Percentiles rank a stretch among this genome's conserved stretches.
These are phyloP conservation scores for Sepiola atlantica DNA, from an alignment of 2,888 invertebrate genomes.

Conservation along the genomic window DNA sequence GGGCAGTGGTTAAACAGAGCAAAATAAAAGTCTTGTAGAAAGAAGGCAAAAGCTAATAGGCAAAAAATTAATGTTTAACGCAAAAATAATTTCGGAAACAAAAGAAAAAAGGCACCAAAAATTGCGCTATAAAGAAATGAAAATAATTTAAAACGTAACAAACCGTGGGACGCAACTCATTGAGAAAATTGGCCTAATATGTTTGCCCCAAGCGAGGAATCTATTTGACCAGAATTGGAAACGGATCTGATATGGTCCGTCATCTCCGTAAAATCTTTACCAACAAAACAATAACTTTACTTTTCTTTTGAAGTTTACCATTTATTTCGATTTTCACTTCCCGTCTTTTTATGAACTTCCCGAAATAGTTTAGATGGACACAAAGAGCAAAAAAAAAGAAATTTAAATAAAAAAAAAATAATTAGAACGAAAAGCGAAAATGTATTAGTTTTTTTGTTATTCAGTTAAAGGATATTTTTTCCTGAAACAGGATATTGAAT, in stretches of 20 bases:
- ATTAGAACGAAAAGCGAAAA: too few species aligned
- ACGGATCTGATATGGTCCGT: neutral
- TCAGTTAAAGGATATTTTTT: neutral
- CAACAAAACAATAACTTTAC: neutral
- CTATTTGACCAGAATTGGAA: constrained; percentile 32
- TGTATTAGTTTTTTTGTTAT: neutral
- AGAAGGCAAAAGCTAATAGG: neutral
- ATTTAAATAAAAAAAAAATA: too few species aligned
- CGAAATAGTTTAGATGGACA: too few species aligned
- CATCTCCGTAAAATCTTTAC: neutral
- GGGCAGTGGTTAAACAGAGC: neutral
- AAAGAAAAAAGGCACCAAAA: neutral
- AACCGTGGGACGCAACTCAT: neutral
- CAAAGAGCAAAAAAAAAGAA: too few species aligned
- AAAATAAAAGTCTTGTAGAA: neutral
- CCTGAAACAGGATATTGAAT: neutral
- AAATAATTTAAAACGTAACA: constrained; percentile 21
- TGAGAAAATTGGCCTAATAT: neutral
- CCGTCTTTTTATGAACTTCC: neutral
- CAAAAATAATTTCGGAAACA: neutral
- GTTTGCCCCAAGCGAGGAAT: neutral
- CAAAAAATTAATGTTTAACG: constrained; percentile 16
- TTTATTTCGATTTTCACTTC: too few species aligned
- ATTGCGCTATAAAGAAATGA: neutral
- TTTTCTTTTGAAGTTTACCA: neutral